Base-by-base conservation (phyloP, 2,888 invertebrate species). In the Drosophila setosimentum region DNA sequence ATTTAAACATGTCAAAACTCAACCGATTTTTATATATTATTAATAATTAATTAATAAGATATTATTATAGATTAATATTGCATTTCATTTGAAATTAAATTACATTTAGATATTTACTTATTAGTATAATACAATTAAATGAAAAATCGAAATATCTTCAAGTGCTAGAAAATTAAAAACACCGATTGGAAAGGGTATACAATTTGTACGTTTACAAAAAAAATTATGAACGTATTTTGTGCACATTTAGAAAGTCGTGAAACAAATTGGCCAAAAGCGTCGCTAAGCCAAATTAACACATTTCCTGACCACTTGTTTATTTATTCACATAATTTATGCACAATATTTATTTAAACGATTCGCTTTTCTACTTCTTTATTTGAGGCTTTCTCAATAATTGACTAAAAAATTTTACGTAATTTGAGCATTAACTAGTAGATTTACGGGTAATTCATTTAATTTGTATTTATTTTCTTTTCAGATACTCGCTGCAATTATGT, bases 261-360 rank as follows among this genome's bases (percentile, higher is more conserved):
- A 65, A 72, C 37, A 73, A 71, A 69, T 55, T 72, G 75, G 51
- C 32, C 57, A 70, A 69, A 70, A 60, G 58, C 40, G 48, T 65
- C 45, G 66, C 54, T 66, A 50, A 69, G 81, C 61, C 68, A 81
- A 87, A 89, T 87, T 85, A 89, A 81, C 85, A 85, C 85, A 74
- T 89, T 83, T 79, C 27, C 68, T 42, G 61, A 49, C 13, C 68
- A 55, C 54, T 68, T 83, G 75, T 70, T 80, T 77, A 74, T 76
- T 76, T 74, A 67, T 65, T 60, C 65, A 60, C 70, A 73, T 71
- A 80, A 83, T 71, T 88, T 71, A 71, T 80, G 69, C 55, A 66
- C 59, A 71, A 65, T 61, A 79, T 78, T 78, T 83, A 75, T 73
- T 80, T 61, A 66, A 68, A 55, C 54, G 42, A 65, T 67, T 71